Base-by-base conservation (phyloP, 2,797 vertebrate genomes). In the Peromyscus melanophrys region DNA sequence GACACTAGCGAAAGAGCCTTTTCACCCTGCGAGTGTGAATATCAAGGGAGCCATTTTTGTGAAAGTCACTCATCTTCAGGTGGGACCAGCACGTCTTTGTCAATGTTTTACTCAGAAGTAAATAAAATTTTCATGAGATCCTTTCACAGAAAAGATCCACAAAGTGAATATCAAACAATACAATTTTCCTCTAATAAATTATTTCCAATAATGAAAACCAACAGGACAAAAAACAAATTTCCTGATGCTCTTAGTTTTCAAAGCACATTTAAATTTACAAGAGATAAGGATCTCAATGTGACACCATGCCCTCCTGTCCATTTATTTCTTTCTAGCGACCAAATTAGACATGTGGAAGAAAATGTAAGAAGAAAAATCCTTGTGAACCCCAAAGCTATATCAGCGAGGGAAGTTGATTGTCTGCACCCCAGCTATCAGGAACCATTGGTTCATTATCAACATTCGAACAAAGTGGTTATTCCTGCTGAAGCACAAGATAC, bases 261-360 rank as follows among this genome's bases (percentile, higher is more conserved):
- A 71, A 67, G 49, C 65, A 52, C 52, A 23, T 88, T 87, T 27
- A 75, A n/a, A 69, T 43, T 87, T 19, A 40, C 23, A 86, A 93
- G 90, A 95, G 92, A 52, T 84, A 82, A 92, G 89, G 37, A 80
- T 71, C 61, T 90, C 37, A 61, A 92, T 46, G 49, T 86, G 88
- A 61, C 86, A 78, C 86, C 95, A 31, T 91, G 89, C 40, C 95
- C 96, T 91, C 37, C 86, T 91, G 96, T 37, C 34, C 95, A 95
- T 61, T 90, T 97, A 29, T n/a, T 96, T 94, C 95, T 98, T 65
- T 93, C 95, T 89, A 91, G 82, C 49, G 82, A 96, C 9, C 94
- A 98, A 96, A 34, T 98, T 90, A 96, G 69, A 61, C 73, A 81
- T 96, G 69, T 98, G 75, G 97, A 97, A 98, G 96, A 97, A 95